phyloP scores from a whole-genome alignment of 2,113 vertebrate genomes.

The Sinocyclocheilus rhinocerous region DNA sequence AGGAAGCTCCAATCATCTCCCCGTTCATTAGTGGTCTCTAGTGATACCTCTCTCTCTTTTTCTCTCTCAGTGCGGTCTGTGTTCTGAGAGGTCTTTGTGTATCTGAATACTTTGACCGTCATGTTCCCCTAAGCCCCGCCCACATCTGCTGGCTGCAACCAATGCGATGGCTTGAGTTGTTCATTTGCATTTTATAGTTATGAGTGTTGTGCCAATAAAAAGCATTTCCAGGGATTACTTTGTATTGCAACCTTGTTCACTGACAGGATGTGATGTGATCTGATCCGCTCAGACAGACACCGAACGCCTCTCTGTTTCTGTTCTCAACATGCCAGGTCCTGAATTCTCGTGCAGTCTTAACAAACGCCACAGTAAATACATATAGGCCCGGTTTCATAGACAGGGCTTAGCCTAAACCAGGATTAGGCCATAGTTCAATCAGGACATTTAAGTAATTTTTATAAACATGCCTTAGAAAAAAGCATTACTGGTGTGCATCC shows the following conservation, averaged over 20 bases:
- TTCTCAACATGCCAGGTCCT: slow-evolving; percentile 29
- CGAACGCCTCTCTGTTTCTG: slow-evolving; percentile 14
- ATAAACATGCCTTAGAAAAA: no score
- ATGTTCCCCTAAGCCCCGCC: slow-evolving; percentile 12
- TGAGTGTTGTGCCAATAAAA: slow-evolving; percentile 2
- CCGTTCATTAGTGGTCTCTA: slow-evolving; percentile 35
- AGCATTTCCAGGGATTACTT: slow-evolving; percentile 22
- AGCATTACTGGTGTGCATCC: no score
- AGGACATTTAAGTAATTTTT: no score
- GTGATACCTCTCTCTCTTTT: background rate
- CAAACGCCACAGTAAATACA: background rate
- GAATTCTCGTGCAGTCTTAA: slow-evolving; percentile 15
- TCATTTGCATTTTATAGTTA: slow-evolving; percentile 19
- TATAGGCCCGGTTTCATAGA: background rate
- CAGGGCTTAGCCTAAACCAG: no score
- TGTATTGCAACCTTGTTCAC: slow-evolving; percentile 10
- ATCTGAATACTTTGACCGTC: background rate
- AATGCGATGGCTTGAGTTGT: slow-evolving; percentile 20
- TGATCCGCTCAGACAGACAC: slow-evolving; percentile 21
- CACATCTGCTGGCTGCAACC: slow-evolving; percentile 30
- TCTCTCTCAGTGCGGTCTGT: slow-evolving; percentile 4
- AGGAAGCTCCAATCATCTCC: slow-evolving; percentile 29
- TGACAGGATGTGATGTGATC: slow-evolving; percentile 22
- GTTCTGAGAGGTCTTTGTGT: slow-evolving; percentile 1
- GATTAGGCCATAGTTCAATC: no score